phyloP scores from a whole-genome alignment of 2,888 invertebrate species.

The Drosophila neutralis region DNA sequence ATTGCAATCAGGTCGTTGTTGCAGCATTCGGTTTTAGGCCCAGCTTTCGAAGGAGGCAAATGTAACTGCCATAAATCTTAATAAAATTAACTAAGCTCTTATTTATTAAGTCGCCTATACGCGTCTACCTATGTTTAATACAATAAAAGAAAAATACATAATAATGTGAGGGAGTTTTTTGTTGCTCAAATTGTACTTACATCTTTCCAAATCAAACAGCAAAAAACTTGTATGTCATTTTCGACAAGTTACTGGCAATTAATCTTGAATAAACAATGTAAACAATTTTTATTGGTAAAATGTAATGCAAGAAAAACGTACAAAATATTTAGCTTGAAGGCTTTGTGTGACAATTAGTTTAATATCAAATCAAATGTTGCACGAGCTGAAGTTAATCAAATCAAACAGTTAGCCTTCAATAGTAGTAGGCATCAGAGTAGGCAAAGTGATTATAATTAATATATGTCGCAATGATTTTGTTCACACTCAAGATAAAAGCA shows the following conservation, averaged over 20 bases:
- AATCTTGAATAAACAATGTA: background rate
- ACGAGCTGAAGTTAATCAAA: background rate
- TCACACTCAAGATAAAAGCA: conserved; percentile 28
- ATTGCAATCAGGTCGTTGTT: conserved; percentile 5
- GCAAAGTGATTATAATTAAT: conserved; percentile 2
- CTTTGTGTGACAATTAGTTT: background rate
- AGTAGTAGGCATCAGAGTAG: conserved; percentile 11
- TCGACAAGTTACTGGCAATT: background rate
- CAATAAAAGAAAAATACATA: conserved; percentile 4
- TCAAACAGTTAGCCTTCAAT: background rate
- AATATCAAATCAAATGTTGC: background rate
- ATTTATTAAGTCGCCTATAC: conserved; percentile 27
- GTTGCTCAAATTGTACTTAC: background rate
- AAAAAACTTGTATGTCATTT: background rate
- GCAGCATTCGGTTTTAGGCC: conserved; percentile 16
- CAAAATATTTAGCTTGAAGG: too few relatives aligned
- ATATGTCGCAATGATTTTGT: conserved; percentile 14
- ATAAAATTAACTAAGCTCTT: conserved; percentile 56
- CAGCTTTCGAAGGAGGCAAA: conserved; percentile 23
- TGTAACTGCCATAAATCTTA: conserved; percentile 64
- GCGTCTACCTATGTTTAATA: conserved; percentile 26
- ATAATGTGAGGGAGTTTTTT: background rate
- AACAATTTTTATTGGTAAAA: background rate
- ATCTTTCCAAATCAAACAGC: background rate
- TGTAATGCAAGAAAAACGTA: background rate